Evolutionary conservation across 2,797 vertebrate genomes (phyloP), one percentile per base, ranked within the genome.

Genomic region (Pelochelys cantorii): DNA sequence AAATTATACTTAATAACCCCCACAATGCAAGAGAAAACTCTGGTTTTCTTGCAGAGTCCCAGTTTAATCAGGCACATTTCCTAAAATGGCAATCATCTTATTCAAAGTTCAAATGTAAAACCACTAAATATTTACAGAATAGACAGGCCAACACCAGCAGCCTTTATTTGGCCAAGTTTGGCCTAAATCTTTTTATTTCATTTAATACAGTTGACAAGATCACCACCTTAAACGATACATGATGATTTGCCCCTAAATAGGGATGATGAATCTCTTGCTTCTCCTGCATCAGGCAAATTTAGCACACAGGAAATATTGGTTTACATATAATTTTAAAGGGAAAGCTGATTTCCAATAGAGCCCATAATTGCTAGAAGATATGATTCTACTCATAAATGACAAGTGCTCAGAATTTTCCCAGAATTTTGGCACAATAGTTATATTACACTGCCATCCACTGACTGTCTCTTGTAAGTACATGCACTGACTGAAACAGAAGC

Each of bases 391-490:
- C 79, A 18, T 81, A 95, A 95, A 94, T 94, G 91, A 77, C 78
- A n/a, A 94, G 83, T 78, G 54, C 79, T 68, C 75, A 80, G 7
- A 85, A 91, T 96, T 85, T 90, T 82, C 52, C 60, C 11, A 9
- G 74, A 2, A 6, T 74, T n/a, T 54, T 31, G 52, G 13, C n/a
- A 89, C 95, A 98, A 99, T 89, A 91, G 96, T 98, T 98, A 98
- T 98, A 98, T 98, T 98, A 97, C 97, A 98, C 98, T 99, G 99
- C 99, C 99, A 98, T 98, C 99, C 97, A 97, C 98, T 98, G 99
- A 98, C 97, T 88, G 81, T 31, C 27, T 8, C 56, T 18, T 86
- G 95, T 86, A 96, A 96, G 88, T 94, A 84, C 96, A 1, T 52
- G 77, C 65, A 42, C 81, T 74, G 37, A 80, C 57, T 87, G 59